Evolutionary conservation across 2,113 vertebrate genomes (phyloP).

Genomic region (Semicossyphus pulcher): DNA sequence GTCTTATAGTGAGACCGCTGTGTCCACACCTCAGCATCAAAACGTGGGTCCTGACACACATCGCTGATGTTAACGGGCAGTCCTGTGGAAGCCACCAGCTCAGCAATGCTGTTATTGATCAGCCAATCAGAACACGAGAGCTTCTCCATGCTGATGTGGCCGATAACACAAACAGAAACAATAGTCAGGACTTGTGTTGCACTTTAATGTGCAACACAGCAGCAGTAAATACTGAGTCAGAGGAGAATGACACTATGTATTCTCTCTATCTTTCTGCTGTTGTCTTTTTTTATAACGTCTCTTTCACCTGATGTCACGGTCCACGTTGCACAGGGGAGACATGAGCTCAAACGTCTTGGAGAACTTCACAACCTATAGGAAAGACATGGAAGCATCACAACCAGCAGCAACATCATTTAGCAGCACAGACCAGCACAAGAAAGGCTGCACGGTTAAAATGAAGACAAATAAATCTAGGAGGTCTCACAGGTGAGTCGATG

Average conservation of each 20-base stretch:
- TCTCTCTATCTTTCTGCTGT: neutral
- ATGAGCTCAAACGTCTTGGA: slow-evolving; percentile 87
- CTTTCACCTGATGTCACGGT: slow-evolving; percentile 81
- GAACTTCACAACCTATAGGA: slow-evolving; percentile 85
- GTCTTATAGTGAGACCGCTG: neutral
- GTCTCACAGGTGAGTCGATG: slow-evolving; percentile 84
- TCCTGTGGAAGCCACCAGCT: slow-evolving; percentile 86
- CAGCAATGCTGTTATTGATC: slow-evolving; percentile 88
- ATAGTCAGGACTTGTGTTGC: slow-evolving; percentile 1
- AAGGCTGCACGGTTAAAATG: neutral
- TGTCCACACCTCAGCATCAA: slow-evolving; percentile 83
- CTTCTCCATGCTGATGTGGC: slow-evolving; percentile 84
- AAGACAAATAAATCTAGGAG: neutral
- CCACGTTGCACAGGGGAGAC: slow-evolving; percentile 84
- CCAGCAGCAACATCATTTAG: neutral
- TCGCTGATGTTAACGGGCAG: slow-evolving; percentile 88
- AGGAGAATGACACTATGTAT: too few relatives aligned
- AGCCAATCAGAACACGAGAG: slow-evolving; percentile 86
- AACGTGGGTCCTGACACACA: slow-evolving; percentile 87
- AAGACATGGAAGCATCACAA: slow-evolving; percentile 12
- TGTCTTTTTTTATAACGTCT: neutral
- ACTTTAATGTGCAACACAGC: neutral
- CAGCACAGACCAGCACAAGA: neutral
- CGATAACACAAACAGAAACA: slow-evolving; percentile 63
- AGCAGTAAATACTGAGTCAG: neutral